Conservation (phyloP, 1,140 invertebrate species). For the Himalopsyche phryganea region DNA sequence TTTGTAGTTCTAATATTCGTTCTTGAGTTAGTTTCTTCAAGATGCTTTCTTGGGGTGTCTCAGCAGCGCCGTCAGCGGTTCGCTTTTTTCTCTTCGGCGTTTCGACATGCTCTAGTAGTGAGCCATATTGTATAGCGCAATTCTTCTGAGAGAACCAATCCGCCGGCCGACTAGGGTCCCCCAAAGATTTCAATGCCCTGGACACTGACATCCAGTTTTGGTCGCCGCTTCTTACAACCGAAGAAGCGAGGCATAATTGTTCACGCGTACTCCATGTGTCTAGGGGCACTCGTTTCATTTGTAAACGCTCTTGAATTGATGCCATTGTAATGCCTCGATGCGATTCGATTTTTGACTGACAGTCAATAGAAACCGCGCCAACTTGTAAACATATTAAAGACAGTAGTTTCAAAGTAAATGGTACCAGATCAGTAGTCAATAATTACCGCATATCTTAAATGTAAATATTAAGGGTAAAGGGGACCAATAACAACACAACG, state of each 20-base stretch:
- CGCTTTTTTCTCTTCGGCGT: conserved; percentile 84
- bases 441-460: too few species aligned
- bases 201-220: conserved; percentile 94
- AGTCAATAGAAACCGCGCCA: too few species aligned
- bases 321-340: conserved; percentile 45
- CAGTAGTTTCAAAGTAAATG: too few species aligned
- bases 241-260: conserved; percentile 79
- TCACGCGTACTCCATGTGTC: conserved; percentile 84
- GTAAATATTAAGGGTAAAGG: too few species aligned
- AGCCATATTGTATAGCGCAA: conserved; percentile 85
- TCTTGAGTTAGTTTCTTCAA: conserved; percentile 75
- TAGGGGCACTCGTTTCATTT: conserved; percentile 67
- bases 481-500: too few species aligned
- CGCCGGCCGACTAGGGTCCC: conserved; percentile 67
- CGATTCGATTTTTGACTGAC: too few species aligned
- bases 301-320: conserved; percentile 56
- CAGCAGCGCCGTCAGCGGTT: conserved; percentile 59
- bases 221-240: conserved; percentile 83
- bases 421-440: too few species aligned
- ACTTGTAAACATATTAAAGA: too few species aligned
- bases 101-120: conserved; percentile 78
- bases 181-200: conserved; percentile 66
- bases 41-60: conserved; percentile 79
- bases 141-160: conserved; percentile 92
- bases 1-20: conserved; percentile 72